Evolutionary conservation across 2,113 vertebrate genomes (phyloP), one percentile per base, ranked within the genome.

Genomic region (Eretmodus cyanostictus): DNA sequence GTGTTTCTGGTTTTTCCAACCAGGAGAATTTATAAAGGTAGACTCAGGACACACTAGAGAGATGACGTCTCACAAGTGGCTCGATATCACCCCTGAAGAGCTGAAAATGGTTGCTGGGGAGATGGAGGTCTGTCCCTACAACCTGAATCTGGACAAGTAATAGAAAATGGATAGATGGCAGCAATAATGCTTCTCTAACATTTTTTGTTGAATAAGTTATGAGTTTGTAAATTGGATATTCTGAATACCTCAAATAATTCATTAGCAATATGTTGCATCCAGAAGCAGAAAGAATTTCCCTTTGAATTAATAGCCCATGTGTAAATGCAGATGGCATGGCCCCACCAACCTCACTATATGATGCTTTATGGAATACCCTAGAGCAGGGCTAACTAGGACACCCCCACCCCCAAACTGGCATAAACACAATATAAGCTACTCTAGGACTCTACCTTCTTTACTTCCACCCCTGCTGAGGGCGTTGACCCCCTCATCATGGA

Each of bases 401-500:
- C 63, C 86, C 86, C 84, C 42, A 71, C 87, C 93, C 89, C 90
- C 90, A 54, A 80, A 27, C 80, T 27, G 40, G 55, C 86, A 92
- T 87, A 76, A 87, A 89, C 53, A 80, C 85, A 24, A 53, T 73
- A 88, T 86, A 85, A 88, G 84, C 85, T 85, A 83, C 82, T 84
- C 84, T 82, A 53, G 81, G 71, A 86, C 84, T 82, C 85, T 80
- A 90, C 85, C 87, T 87, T 79, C 89, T 88, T 81, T 55, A 88
- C 83, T 87, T 91, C 68, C 80, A 88, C 78, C 53, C 66, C 83
- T 80, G 78, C 82, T 8, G 80, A 86, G 85, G 85, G 87, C 40
- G 22, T 63, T 87, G 88, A 82, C 83, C 86, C 85, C 73, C 80
- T 66, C 59, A 92, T 82, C 27, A 73, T 93, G 90, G 91, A 92